Evolutionary conservation across 1,140 invertebrate species (phyloP), one percentile per base, ranked within the genome.

Genomic region (Drosophila ficusphila): DNA sequence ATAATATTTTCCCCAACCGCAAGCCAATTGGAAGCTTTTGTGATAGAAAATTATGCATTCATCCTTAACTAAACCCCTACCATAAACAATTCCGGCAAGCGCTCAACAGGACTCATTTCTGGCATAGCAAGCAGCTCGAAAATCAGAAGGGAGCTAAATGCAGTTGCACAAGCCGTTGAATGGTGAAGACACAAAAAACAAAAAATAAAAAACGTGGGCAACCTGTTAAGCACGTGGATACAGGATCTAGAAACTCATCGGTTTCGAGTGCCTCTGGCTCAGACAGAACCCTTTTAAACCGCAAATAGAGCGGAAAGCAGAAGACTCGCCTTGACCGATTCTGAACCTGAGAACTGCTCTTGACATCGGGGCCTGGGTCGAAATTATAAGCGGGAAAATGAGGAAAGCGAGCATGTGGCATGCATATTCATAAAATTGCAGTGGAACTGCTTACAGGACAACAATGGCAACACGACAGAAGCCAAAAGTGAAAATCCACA

Each of bases 361-460:
- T 81, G 72, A 68, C 72, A 72, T 81, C 65, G 54, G 58, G 65
- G 47, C 60, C 34, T 46, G 48, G 47, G 34, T 74, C n/a, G 36
- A 51, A 56, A 51, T 65, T 67, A 44, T 34, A 70, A 48, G 38
- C 25, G 61, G 12, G 34, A 52, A 29, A 16, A 29, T 29, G 23
- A 11, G 18, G 56, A 2, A 34, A 42, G 31, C 27, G 31, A 34
- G 29, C 57, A 70, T 71, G 71, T 56, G 65, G 71, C 72, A 72
- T 81, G 78, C 78, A 81, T 81, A 81, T 81, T 81, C 78, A 81
- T 81, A 76, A 73, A 72, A 81, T 53, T 67, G 76, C 60, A 65
- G 38, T 47, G 72, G 25, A 46, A 72, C 56, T 47, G 72, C 77
- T 60, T 46, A 14, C 47, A 54, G 69, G 47, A 64, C 54, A 72